phyloP scores from a whole-genome alignment of 2,888 invertebrate species.

The Drosophila flavopinicola region DNA sequence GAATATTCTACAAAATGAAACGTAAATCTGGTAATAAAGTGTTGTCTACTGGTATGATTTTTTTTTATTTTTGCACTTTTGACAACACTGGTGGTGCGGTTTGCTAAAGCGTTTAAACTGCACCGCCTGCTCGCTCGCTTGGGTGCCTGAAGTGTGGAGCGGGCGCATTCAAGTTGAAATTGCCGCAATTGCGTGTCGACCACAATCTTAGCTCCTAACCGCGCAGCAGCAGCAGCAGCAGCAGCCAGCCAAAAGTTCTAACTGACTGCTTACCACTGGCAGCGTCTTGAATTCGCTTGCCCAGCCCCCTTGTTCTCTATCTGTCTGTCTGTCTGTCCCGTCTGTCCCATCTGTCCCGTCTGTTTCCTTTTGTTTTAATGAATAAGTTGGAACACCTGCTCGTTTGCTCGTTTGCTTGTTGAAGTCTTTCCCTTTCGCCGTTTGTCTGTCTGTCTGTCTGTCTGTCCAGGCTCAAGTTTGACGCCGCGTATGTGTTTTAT shows the following conservation, averaged over 20 bases:
- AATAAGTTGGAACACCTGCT: constrained; percentile 77
- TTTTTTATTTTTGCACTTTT: too few species aligned
- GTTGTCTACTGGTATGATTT: too few species aligned
- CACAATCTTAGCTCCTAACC: constrained; percentile 75
- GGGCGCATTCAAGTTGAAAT: constrained; percentile 70
- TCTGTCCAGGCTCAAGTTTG: constrained; percentile 57
- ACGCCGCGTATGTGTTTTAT: constrained; percentile 65
- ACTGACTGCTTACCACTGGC: constrained; percentile 40
- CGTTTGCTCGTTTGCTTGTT: constrained; percentile 49
- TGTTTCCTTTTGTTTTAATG: constrained; percentile 75
- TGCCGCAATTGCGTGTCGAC: constrained; percentile 78
- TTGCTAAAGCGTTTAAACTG: constrained; percentile 29
- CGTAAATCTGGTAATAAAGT: too few species aligned
- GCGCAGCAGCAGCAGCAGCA: constrained; percentile 42
- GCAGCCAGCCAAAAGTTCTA: constrained; percentile 54
- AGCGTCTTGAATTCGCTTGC: constrained; percentile 23
- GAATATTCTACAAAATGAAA: too few species aligned
- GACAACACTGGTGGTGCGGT: not conserved
- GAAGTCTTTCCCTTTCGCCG: constrained; percentile 32
- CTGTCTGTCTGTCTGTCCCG: constrained; percentile 22
- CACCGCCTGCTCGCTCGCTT: constrained; percentile 11
- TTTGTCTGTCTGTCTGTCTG: constrained; percentile 12
- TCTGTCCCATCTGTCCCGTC: constrained; percentile 12
- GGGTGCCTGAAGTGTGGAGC: constrained; percentile 37
- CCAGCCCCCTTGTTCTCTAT: not conserved